Evolutionary conservation across 2,888 invertebrate genomes (phyloP).

Genomic region (Amblyjoppa fuscipennis): DNA sequence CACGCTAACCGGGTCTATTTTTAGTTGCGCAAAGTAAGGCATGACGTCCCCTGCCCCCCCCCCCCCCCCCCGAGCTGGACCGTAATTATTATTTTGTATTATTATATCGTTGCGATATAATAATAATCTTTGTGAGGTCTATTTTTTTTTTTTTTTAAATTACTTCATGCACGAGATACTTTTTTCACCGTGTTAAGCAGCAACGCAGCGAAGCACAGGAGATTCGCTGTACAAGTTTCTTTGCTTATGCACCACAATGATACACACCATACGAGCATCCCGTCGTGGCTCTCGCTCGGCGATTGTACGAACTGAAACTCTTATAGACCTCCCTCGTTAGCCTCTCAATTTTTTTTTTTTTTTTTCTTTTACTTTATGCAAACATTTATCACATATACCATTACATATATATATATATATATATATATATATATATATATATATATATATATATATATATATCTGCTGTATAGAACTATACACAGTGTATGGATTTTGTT

Average conservation of each 20-base stretch:
- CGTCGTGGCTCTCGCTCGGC: background rate
- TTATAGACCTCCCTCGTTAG: conserved; percentile 45
- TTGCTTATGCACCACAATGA: conserved; percentile 45
- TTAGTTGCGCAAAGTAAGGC: conserved; percentile 64
- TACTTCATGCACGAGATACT: conserved; percentile 71
- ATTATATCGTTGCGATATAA: conserved; percentile 55
- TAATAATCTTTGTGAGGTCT: conserved; percentile 37
- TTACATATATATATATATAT: too few relatives aligned
- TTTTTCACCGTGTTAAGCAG: conserved; percentile 69
- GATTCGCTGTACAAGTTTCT: conserved; percentile 23
- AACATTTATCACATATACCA: conserved; percentile 47
- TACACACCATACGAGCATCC: conserved; percentile 1
- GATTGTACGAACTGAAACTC: conserved; percentile 35
- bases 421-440: background rate
- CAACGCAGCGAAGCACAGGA: conserved; percentile 30
- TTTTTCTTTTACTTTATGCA: conserved; percentile 12
- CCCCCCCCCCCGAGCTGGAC: conserved; percentile 55
- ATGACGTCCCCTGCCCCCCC: conserved; percentile 55
- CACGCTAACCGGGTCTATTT: conserved; percentile 51
- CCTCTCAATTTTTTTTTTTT: background rate
- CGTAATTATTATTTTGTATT: conserved; percentile 65
- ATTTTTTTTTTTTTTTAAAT: conserved; percentile 55
- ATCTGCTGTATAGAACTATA: conserved; percentile 18
- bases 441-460: background rate
- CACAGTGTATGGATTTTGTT: conserved; percentile 16